These are phyloP conservation scores for Urocitellus parryii DNA, from an alignment of 2,113 vertebrate genomes.

Conservation along the genomic window DNA sequence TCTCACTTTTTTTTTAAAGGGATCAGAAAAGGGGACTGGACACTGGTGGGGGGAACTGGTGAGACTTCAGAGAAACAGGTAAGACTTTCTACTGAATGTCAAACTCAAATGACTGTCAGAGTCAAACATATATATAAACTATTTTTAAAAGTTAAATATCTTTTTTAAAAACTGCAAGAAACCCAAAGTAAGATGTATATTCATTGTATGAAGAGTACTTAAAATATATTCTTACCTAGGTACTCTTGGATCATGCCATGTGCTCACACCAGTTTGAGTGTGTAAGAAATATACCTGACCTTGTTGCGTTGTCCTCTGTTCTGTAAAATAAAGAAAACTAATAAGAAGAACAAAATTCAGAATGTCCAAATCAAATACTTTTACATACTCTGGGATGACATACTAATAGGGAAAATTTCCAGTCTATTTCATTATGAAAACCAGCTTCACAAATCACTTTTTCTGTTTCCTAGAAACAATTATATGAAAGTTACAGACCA, in stretches of 20 bases:
- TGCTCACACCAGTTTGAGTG: constrained; percentile 98
- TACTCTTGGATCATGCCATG: constrained; percentile 97
- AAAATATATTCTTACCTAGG: constrained; percentile 90
- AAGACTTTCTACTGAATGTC: neutral
- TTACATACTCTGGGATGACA: neutral
- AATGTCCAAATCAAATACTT: neutral
- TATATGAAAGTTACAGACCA: neutral
- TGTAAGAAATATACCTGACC: constrained; percentile 98
- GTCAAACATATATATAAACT: constrained; percentile 23
- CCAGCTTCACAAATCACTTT: constrained; percentile 21
- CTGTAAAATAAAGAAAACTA: constrained; percentile 86
- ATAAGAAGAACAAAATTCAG: constrained; percentile 60
- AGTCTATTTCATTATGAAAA: constrained; percentile 23
- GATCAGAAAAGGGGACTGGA: neutral
- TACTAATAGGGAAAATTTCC: neutral
- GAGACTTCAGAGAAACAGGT: neutral
- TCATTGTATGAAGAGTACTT: neutral
- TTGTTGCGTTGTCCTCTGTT: constrained; percentile 98
- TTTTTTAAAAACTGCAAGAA: constrained; percentile 48
- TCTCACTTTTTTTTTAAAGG: neutral
- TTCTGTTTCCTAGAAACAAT: constrained; percentile 46
- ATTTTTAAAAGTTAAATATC: constrained; percentile 4
- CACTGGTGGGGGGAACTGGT: neutral
- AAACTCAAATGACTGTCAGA: constrained; percentile 37
- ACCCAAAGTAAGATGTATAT: constrained; percentile 24